Evolutionary conservation across 1,140 invertebrate species (phyloP).

Genomic region (Procambarus virginalis): DNA sequence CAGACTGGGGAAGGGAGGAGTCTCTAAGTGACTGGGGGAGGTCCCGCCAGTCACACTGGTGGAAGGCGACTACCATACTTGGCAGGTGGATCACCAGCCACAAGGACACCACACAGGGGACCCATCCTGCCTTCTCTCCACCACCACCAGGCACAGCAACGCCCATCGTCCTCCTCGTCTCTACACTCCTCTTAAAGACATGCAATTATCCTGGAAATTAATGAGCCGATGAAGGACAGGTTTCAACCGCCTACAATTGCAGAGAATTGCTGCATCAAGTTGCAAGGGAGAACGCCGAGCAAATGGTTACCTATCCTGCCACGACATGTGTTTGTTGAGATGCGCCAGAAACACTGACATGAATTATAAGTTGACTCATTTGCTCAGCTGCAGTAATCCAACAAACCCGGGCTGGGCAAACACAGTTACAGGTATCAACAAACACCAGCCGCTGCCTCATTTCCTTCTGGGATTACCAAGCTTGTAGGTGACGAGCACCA

Average conservation of each 20-base stretch:
- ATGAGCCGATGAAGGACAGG: conserved; percentile 52
- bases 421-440: not conserved
- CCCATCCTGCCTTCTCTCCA: not conserved
- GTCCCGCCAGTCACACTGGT: too few species aligned
- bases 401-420: not conserved
- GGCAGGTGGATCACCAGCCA: too few species aligned
- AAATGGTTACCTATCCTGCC: not conserved
- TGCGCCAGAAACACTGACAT: not conserved
- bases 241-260: conserved; percentile 34
- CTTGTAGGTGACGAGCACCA: not conserved
- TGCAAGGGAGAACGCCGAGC: not conserved
- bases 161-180: conserved; percentile 28
- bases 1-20: not conserved
- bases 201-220: conserved; percentile 50
- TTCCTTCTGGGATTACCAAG: not conserved
- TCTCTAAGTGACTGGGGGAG: not conserved
- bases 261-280: conserved; percentile 46
- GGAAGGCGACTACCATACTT: too few species aligned
- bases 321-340: not conserved
- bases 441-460: not conserved
- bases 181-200: conserved; percentile 24
- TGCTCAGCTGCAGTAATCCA: not conserved
- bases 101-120: too few species aligned
- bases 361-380: conserved; percentile 1
- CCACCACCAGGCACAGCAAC: conserved; percentile 18